phyloP scores from a whole-genome alignment of 2,888 invertebrate genomes.

The Boloria euphrosyne region DNA sequence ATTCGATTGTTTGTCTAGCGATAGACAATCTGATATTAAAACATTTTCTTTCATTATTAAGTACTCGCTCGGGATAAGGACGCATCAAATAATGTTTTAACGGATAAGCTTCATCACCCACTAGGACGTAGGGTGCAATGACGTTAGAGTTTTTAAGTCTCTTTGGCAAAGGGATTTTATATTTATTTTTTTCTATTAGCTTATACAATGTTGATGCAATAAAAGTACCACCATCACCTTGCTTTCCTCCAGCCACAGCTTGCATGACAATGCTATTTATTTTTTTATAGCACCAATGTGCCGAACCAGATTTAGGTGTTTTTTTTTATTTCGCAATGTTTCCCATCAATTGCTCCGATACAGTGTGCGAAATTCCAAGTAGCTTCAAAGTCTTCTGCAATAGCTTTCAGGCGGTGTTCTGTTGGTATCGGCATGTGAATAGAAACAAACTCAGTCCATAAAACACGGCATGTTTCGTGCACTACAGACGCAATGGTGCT shows the following conservation, averaged over 20 bases:
- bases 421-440: conserved; percentile 40
- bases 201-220: conserved; percentile 41
- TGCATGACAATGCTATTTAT: conserved; percentile 35
- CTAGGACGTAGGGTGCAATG: conserved; percentile 35
- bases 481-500: conserved; percentile 38
- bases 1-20: conserved; percentile 30
- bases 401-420: conserved; percentile 36
- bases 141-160: conserved; percentile 33
- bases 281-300: no score
- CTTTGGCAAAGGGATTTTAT: conserved; percentile 28
- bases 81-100: conserved; percentile 41
- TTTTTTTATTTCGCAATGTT: conserved; percentile 41
- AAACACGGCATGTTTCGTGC: conserved; percentile 33
- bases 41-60: conserved; percentile 33
- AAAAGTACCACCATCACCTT: conserved; percentile 43
- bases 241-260: conserved; percentile 41
- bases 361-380: conserved; percentile 45
- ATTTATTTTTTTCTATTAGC: conserved; percentile 30
- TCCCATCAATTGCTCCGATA: conserved; percentile 36
- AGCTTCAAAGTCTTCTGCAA: conserved; percentile 33
- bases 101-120: conserved; percentile 40
- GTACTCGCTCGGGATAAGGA: conserved; percentile 36
- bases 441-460: conserved; percentile 39
- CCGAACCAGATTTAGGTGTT: conserved; percentile 23
- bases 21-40: conserved; percentile 35